Evolutionary conservation across 2,113 vertebrate species (phyloP).

Genomic region (Hypocryptadius cinnamomeus): DNA sequence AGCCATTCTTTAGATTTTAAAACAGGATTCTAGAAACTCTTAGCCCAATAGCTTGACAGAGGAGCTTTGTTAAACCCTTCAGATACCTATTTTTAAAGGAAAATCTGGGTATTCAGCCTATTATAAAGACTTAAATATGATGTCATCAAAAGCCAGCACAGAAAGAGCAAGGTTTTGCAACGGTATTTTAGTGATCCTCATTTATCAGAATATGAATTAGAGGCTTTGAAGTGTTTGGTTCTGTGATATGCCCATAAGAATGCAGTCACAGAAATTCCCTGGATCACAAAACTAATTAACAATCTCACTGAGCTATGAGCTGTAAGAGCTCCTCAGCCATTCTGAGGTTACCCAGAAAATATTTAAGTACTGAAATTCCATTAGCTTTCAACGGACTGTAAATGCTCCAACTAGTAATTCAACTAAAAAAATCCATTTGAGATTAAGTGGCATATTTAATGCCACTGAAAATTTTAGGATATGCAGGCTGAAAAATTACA

Average conservation of each 20-base stretch:
- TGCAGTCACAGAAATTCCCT: conserved; percentile 8
- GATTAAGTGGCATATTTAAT: conserved; percentile 1
- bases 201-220: conserved; percentile 16
- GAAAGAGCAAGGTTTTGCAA: not conserved
- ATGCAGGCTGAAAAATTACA: not conserved
- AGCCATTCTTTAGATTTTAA: conserved; percentile 36
- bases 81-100: conserved; percentile 20
- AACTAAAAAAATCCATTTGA: not conserved
- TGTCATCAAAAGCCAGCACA: conserved; percentile 8
- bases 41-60: conserved; percentile 33
- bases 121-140: conserved; percentile 27
- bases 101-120: conserved; percentile 20
- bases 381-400: conserved; percentile 35
- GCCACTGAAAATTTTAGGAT: not conserved
- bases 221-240: conserved; percentile 10
- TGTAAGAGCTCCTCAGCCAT: conserved; percentile 15
- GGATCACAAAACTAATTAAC: conserved; percentile 55
- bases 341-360: conserved; percentile 40
- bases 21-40: not conserved
- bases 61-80: conserved; percentile 41
- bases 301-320: conserved; percentile 48
- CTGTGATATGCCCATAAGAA: conserved; percentile 11
- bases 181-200: not conserved
- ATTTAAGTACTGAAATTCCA: conserved; percentile 34
- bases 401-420: not conserved